These are phyloP conservation scores for Hippoglossus stenolepis DNA, from an alignment of 2,113 vertebrate species.

Conservation along the genomic window DNA sequence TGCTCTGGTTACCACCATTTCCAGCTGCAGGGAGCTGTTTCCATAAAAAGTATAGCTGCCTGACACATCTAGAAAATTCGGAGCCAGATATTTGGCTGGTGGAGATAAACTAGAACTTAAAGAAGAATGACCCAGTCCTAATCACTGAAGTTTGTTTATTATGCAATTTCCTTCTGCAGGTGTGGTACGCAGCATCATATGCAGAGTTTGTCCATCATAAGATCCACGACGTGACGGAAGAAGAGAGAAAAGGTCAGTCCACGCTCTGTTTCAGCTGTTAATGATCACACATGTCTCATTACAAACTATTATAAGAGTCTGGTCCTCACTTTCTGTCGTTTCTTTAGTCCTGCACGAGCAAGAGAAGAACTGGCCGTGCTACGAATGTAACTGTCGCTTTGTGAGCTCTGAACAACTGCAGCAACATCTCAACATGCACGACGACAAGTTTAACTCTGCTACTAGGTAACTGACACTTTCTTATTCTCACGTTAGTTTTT, in stretches of 20 bases:
- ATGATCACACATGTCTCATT: background rate
- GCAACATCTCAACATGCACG: conserved; percentile 97
- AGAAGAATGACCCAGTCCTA: background rate
- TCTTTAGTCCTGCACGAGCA: conserved; percentile 88
- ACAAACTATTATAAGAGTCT: background rate
- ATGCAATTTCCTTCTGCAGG: conserved; percentile 78
- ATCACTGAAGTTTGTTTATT: background rate
- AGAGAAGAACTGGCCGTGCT: conserved; percentile 99
- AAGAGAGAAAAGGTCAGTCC: conserved; percentile 92
- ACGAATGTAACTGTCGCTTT: conserved; percentile 95
- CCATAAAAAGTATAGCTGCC: background rate
- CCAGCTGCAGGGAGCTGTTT: background rate
- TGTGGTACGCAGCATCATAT: conserved; percentile 98
- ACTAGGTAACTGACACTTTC: conserved; percentile 82
- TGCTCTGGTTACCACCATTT: background rate
- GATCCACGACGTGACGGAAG: conserved; percentile 94
- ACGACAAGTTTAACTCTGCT: conserved; percentile 93
- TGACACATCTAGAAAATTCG: background rate
- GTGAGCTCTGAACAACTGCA: conserved; percentile 97
- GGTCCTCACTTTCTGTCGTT: conserved; percentile 3
- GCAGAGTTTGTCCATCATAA: conserved; percentile 97
- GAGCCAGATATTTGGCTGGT: background rate
- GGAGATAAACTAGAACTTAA: background rate
- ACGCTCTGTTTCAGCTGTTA: background rate
- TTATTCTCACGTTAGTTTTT: background rate